These are phyloP conservation scores for Condylura cristata DNA, from an alignment of 2,113 vertebrate genomes.

Conservation along the genomic window DNA sequence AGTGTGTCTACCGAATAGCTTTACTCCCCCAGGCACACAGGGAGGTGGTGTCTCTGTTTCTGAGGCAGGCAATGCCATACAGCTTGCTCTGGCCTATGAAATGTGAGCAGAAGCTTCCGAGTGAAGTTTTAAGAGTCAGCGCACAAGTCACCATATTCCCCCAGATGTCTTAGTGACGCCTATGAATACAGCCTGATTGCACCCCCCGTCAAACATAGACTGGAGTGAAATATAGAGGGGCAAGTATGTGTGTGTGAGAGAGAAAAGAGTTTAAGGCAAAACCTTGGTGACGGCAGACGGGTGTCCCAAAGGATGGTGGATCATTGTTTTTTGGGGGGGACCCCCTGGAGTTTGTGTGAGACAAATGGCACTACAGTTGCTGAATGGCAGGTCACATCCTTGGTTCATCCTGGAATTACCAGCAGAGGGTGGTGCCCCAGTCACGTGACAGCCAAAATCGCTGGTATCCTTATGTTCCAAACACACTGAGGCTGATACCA, in stretches of 20 bases:
- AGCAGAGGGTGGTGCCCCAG: too few relatives aligned
- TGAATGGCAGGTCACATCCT: background rate
- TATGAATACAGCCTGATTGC: background rate
- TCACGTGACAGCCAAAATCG: background rate
- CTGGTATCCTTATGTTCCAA: background rate
- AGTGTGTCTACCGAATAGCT: accelerated
- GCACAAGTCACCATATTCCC: too few relatives aligned
- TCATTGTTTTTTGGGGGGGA: background rate
- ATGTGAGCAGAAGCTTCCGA: background rate
- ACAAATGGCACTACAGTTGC: background rate
- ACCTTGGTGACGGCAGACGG: background rate
- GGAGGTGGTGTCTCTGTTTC: accelerated
- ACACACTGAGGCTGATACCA: background rate
- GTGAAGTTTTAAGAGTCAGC: background rate
- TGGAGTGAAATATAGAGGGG: background rate
- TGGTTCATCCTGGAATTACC: background rate
- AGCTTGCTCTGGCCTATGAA: background rate
- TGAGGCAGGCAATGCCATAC: accelerated
- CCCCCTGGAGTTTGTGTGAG: background rate
- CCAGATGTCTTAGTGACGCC: background rate
- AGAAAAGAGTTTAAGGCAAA: background rate
- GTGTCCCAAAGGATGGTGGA: background rate
- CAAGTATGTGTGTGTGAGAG: background rate
- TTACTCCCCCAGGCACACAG: background rate
- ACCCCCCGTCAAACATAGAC: background rate